These are phyloP conservation scores for Andricus grossulariae DNA, from an alignment of 1,140 invertebrate genomes.

Conservation along the genomic window DNA sequence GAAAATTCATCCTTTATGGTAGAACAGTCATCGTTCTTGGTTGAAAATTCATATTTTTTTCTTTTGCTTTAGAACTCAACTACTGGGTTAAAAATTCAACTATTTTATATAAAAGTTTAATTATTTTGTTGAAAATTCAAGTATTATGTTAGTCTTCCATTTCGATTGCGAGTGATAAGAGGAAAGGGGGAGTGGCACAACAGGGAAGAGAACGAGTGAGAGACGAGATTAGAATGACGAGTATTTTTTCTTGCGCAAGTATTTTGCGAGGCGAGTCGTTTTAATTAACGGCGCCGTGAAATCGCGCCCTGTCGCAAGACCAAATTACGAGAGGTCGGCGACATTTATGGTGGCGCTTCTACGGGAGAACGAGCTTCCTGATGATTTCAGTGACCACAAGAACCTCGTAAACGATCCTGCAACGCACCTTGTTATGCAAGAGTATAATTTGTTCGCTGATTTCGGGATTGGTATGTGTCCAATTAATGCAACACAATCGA, in stretches of 20 bases:
- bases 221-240: constrained; percentile 13
- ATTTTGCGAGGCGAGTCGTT: constrained; percentile 20
- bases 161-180: neutral
- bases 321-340: constrained; percentile 56
- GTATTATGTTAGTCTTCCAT: neutral
- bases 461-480: neutral
- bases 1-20: too few species aligned
- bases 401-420: constrained; percentile 1
- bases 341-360: constrained; percentile 48
- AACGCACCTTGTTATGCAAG: constrained; percentile 3
- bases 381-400: constrained; percentile 13
- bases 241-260: neutral
- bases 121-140: too few species aligned
- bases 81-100: too few species aligned
- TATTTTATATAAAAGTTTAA: too few species aligned
- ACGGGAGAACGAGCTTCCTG: constrained; percentile 26
- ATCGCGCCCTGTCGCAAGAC: constrained; percentile 52
- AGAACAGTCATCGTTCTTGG: too few species aligned
- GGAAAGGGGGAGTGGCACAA: too few species aligned
- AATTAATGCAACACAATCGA: neutral
- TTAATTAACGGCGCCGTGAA: constrained; percentile 59
- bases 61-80: too few species aligned
- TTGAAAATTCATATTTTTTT: too few species aligned
- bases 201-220: neutral
- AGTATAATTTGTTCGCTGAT: constrained; percentile 32